Percentiles rank a stretch among this genome's conserved stretches.
phyloP scores from a whole-genome alignment of 2,888 invertebrate species.

The Mamestra brassicae region DNA sequence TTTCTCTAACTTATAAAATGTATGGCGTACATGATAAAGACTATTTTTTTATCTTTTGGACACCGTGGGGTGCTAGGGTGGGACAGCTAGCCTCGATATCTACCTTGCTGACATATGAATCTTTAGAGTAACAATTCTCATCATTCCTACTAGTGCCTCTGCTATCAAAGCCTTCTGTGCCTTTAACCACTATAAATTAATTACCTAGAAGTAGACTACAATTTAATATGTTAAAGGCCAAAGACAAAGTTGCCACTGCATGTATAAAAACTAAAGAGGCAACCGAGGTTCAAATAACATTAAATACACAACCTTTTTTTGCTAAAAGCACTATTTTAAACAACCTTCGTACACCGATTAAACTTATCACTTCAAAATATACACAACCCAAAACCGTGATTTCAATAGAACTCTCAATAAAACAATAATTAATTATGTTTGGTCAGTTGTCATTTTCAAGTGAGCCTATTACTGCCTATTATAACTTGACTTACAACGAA shows the following conservation, averaged over 20 bases:
- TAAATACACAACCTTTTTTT: conserved; percentile 32
- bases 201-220: not conserved
- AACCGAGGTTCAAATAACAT: conserved; percentile 8
- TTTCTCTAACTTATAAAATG: too few species aligned
- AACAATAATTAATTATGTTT: conserved; percentile 14
- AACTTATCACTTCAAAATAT: not conserved
- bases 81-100: not conserved
- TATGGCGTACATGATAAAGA: too few species aligned
- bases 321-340: conserved; percentile 28
- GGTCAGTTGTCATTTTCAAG: conserved; percentile 38
- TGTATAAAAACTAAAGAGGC: not conserved
- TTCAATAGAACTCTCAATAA: conserved; percentile 35
- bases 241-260: too few species aligned
- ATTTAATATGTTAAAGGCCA: not conserved
- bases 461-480: conserved; percentile 7
- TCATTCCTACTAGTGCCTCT: not conserved
- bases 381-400: conserved; percentile 7
- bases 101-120: not conserved
- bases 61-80: not conserved
- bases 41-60: too few species aligned
- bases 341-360: conserved; percentile 13
- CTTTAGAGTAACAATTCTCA: not conserved
- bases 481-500: conserved; percentile 36
- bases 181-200: not conserved
- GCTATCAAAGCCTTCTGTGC: not conserved